A percentile compares a stretch with the other conserved stretches of the same genome.
phyloP scores from a whole-genome alignment of 2,888 invertebrate genomes.

The Abrostola tripartita region DNA sequence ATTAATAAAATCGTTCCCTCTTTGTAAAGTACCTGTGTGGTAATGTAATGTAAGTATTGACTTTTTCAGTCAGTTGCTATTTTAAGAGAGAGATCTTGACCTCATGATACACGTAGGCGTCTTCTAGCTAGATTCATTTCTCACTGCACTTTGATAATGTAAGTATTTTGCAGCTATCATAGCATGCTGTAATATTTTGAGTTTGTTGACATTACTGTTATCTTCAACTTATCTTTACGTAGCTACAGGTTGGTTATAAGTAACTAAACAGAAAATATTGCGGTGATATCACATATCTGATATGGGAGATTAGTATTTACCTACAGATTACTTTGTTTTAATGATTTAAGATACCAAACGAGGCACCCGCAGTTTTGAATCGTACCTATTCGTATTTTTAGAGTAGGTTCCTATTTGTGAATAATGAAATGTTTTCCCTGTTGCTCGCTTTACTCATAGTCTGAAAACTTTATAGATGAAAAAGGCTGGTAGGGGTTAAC shows the following conservation, averaged over 20 bases:
- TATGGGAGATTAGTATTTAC: slow-evolving; percentile 18
- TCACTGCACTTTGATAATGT: neutral
- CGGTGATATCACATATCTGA: neutral
- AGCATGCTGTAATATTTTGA: slow-evolving; percentile 18
- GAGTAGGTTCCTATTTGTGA: neutral
- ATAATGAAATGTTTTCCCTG: neutral
- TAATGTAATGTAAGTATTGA: too few relatives aligned
- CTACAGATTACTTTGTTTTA: slow-evolving; percentile 7
- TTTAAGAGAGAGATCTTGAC: too few relatives aligned
- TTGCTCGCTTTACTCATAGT: neutral
- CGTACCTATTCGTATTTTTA: neutral
- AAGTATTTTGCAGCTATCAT: neutral
- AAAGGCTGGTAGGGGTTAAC: too few relatives aligned
- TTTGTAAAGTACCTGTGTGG: too few relatives aligned
- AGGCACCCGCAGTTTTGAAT: neutral
- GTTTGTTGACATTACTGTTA: slow-evolving; percentile 43
- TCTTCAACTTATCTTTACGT: slow-evolving; percentile 11
- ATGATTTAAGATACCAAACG: neutral
- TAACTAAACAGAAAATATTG: neutral
- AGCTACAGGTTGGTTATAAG: neutral
- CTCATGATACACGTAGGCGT: too few relatives aligned
- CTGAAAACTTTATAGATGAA: too few relatives aligned
- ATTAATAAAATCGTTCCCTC: too few relatives aligned
- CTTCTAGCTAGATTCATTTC: too few relatives aligned
- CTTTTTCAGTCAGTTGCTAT: too few relatives aligned